Evolutionary conservation across 2,113 vertebrate genomes (phyloP).

Genomic region (Lampris incognitus): DNA sequence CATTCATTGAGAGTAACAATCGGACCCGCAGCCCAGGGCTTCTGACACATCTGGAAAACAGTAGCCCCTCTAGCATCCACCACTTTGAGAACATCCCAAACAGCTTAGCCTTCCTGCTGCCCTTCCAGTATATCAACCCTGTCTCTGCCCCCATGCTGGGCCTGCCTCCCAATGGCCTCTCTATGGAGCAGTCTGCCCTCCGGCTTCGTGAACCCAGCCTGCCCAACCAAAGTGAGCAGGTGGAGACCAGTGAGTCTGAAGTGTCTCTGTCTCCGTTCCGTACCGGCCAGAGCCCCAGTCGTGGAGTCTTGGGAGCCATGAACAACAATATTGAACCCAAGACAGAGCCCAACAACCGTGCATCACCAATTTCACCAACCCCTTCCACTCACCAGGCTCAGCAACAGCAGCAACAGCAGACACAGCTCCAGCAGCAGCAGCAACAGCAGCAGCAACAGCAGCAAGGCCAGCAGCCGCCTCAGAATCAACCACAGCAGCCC

Average conservation of each 20-base stretch:
- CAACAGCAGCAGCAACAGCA: constrained; percentile 84
- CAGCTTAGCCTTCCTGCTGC: constrained; percentile 96
- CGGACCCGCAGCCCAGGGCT: constrained; percentile 96
- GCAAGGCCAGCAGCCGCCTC: constrained; percentile 78
- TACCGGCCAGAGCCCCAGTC: constrained; percentile 90
- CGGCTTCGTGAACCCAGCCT: constrained; percentile 92
- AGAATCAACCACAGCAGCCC: constrained; percentile 77
- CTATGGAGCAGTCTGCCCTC: constrained; percentile 92
- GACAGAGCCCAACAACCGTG: constrained; percentile 89
- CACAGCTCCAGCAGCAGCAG: constrained; percentile 81
- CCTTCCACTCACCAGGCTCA: constrained; percentile 77
- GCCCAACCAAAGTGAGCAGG: constrained; percentile 91
- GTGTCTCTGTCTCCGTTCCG: constrained; percentile 94
- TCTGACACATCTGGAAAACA: constrained; percentile 94
- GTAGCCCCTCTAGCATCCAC: constrained; percentile 98
- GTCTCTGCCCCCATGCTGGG: constrained; percentile 96
- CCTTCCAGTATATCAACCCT: constrained; percentile 99
- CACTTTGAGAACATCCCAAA: constrained; percentile 99
- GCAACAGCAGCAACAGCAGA: constrained; percentile 81
- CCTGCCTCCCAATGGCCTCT: constrained; percentile 93
- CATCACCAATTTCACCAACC: constrained; percentile 86
- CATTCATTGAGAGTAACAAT: constrained; percentile 99
- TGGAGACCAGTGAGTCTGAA: constrained; percentile 97
- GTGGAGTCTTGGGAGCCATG: constrained; percentile 89
- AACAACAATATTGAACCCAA: constrained; percentile 95